Base-by-base conservation (phyloP, 1,140 invertebrate species). In the Sitodiplosis mosellana region DNA sequence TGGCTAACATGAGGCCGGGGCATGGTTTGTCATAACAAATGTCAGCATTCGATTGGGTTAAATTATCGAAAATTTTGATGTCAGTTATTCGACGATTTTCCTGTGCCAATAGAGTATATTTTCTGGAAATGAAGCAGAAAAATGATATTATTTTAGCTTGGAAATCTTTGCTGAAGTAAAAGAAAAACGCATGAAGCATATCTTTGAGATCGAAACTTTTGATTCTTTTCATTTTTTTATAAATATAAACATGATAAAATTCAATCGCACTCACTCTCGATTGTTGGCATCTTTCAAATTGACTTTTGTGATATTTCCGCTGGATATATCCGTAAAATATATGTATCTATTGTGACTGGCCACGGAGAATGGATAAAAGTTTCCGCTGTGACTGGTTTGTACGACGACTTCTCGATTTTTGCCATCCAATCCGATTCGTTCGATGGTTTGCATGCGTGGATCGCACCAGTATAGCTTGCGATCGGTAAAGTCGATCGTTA, bases 401-500 rank as follows among this genome's bases (percentile, higher is more conserved):
- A 70, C 60, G 2, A 82, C 65, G 4, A 83, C 59, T 55, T 68
- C 69, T 14, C 86, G 70, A 57, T 80, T 74, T 10, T 66, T 72
- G 7, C 83, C 81, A 57, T 85, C 71, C 38, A 89, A 68, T 49
- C 76, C 69, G 47, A 90, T 69, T 1, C 80, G 79, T 63, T 91
- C 87, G 2, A 92, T 80, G 22, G 58, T 59, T 27, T 22, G 47
- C 12, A 48, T 19, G 19, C 51, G 45, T 22, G 12, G 14, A 37
- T 41, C 38, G 19, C 64, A 76, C 75, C 91, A 87, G 54, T 84
- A 81, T 2, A 81, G 67, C 49, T 76, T 68, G 21, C 80, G 71
- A 18, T 72, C 78, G 17, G 76, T 73, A 52, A 78, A 77, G 63
- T 95, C 87, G 34, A 96, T 76, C 3, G 85, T 78, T 14, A 97